Conservation (phyloP, 2,113 vertebrate genomes). For the Oryzias curvinotus region DNA sequence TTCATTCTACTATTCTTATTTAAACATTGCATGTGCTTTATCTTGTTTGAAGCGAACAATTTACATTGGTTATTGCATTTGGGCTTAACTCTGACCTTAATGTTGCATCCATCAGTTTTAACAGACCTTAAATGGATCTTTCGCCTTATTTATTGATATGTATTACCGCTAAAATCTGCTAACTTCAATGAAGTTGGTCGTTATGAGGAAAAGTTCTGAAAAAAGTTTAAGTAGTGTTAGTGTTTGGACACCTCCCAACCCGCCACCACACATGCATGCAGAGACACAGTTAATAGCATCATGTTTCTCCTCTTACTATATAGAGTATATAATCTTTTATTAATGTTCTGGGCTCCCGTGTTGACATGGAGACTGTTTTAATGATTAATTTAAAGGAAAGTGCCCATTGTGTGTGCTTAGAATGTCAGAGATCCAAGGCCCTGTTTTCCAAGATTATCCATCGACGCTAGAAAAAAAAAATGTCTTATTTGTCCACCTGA, state of each 20-base stretch:
- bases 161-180: no score
- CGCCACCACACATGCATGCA: conserved; percentile 6
- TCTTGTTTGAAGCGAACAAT: no score
- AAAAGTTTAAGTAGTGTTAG: not conserved
- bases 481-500: no score
- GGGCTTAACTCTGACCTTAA: no score
- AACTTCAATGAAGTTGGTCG: no score
- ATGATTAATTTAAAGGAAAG: conserved; percentile 69
- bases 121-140: no score
- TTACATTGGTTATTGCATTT: no score
- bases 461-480: not conserved
- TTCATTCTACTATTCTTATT: no score
- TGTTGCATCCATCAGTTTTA: no score
- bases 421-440: conserved; percentile 15
- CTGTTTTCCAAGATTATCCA: conserved; percentile 11
- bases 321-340: conserved; percentile 68
- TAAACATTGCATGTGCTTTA: no score
- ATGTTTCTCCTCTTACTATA: conserved; percentile 46
- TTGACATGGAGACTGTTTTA: conserved; percentile 64
- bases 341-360: conserved; percentile 57
- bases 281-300: conserved; percentile 29
- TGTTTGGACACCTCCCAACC: conserved; percentile 6
- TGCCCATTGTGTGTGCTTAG: conserved; percentile 37
- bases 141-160: no score
- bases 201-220: no score